phyloP scores from a whole-genome alignment of 2,888 invertebrate genomes.

The Rhyacophila evoluta region DNA sequence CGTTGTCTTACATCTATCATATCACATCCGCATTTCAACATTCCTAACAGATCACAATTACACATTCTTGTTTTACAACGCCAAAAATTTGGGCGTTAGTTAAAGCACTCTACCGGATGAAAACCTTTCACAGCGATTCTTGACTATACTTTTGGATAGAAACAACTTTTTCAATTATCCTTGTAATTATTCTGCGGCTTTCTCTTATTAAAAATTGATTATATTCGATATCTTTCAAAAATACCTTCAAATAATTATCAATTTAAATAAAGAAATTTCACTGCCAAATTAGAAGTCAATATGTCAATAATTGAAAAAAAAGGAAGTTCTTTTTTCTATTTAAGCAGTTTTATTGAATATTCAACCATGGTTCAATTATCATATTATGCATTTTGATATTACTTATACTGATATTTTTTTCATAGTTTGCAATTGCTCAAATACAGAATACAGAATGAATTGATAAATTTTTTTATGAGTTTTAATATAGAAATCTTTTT shows the following conservation, averaged over 20 bases:
- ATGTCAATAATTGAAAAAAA: neutral
- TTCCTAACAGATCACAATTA: neutral
- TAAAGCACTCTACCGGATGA: conserved; percentile 13
- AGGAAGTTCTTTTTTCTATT: too few relatives aligned
- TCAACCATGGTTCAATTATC: too few relatives aligned
- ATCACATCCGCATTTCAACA: conserved; percentile 38
- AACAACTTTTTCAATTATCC: neutral
- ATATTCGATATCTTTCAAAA: too few relatives aligned
- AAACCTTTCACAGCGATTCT: conserved; percentile 17
- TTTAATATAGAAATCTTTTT: too few relatives aligned
- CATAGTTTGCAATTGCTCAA: too few relatives aligned
- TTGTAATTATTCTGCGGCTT: neutral
- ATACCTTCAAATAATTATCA: too few relatives aligned
- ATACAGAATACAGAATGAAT: too few relatives aligned
- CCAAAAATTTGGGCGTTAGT: neutral
- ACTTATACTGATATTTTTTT: too few relatives aligned
- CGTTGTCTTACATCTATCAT: conserved; percentile 42
- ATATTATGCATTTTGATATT: too few relatives aligned
- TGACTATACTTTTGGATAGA: conserved; percentile 6
- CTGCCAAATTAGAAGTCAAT: neutral
- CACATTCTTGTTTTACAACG: conserved; percentile 12
- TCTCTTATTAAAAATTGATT: neutral
- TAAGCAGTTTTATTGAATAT: too few relatives aligned
- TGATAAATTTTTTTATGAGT: too few relatives aligned
- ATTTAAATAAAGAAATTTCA: neutral